Evolutionary conservation across 1,140 invertebrate genomes (phyloP).

Genomic region (Saccostrea cuccullata): DNA sequence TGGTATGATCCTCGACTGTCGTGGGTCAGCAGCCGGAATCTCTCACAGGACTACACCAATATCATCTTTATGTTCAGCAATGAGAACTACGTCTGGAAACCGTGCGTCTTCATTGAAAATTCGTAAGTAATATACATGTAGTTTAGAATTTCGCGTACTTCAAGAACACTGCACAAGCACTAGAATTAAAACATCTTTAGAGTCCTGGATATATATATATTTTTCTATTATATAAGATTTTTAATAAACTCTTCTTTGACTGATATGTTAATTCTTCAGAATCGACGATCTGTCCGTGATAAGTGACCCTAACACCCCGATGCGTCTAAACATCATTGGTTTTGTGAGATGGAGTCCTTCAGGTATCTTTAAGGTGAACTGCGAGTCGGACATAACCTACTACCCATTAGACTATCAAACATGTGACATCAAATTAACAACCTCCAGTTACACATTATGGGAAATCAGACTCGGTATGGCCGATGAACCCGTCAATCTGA

Average conservation of each 20-base stretch:
- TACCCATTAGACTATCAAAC: constrained; percentile 48
- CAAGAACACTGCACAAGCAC: no score
- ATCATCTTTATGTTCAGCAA: constrained; percentile 48
- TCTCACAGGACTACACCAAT: constrained; percentile 46
- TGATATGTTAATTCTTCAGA: constrained; percentile 36
- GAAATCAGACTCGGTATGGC: constrained; percentile 36
- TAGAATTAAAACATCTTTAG: no score
- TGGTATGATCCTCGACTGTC: constrained; percentile 27
- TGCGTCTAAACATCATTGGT: constrained; percentile 38
- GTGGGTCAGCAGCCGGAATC: constrained; percentile 32
- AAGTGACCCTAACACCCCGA: constrained; percentile 42
- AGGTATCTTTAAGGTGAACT: constrained; percentile 44
- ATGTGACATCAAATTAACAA: constrained; percentile 43
- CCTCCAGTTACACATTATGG: constrained; percentile 47
- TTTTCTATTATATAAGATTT: not conserved
- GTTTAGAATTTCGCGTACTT: not conserved
- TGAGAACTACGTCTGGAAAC: constrained; percentile 46
- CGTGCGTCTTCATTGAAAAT: constrained; percentile 47
- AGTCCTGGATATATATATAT: not conserved
- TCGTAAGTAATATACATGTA: constrained; percentile 32
- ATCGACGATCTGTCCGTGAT: constrained; percentile 46
- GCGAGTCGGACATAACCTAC: constrained; percentile 48
- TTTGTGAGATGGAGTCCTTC: constrained; percentile 45
- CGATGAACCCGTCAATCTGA: constrained; percentile 27
- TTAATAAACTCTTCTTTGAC: not conserved